These are phyloP conservation scores for Muscicapa adusta DNA, from an alignment of 2,113 vertebrate genomes.

Conservation along the genomic window DNA sequence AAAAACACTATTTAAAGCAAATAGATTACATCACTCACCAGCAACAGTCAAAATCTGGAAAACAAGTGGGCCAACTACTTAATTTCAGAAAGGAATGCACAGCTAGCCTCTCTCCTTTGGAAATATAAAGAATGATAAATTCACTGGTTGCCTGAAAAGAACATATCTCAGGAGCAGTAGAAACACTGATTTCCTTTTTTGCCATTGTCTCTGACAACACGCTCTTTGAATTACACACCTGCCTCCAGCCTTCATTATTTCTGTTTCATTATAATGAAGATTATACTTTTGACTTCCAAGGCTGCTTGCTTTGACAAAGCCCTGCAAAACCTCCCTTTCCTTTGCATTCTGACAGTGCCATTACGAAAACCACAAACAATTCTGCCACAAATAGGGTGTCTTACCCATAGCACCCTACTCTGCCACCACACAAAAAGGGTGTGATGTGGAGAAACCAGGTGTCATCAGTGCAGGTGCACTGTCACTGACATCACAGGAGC, in stretches of 20 bases:
- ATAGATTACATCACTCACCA: background rate
- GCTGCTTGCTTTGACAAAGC: background rate
- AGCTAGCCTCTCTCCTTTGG: background rate
- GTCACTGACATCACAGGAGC: background rate
- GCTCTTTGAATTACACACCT: slow-evolving; percentile 23
- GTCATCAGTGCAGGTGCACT: too few species aligned
- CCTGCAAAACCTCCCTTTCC: background rate
- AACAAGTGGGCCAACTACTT: background rate
- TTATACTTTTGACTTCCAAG: background rate
- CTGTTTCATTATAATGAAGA: slow-evolving; percentile 23
- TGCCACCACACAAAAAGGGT: fast-evolving
- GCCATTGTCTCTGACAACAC: background rate
- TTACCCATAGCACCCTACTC: too few species aligned
- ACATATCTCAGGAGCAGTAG: background rate
- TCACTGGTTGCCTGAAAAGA: background rate
- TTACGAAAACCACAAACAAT: background rate
- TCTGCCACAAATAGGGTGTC: background rate
- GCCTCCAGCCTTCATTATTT: slow-evolving; percentile 28
- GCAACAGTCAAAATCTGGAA: background rate
- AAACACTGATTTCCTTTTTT: background rate
- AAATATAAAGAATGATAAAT: slow-evolving; percentile 1
- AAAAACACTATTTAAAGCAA: background rate
- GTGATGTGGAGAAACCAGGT: fast-evolving
- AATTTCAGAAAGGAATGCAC: background rate
- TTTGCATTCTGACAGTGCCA: background rate